Evolutionary conservation across 2,113 vertebrate genomes (phyloP), one percentile per base, ranked within the genome.

Genomic region (Hippopotamus amphibius): DNA sequence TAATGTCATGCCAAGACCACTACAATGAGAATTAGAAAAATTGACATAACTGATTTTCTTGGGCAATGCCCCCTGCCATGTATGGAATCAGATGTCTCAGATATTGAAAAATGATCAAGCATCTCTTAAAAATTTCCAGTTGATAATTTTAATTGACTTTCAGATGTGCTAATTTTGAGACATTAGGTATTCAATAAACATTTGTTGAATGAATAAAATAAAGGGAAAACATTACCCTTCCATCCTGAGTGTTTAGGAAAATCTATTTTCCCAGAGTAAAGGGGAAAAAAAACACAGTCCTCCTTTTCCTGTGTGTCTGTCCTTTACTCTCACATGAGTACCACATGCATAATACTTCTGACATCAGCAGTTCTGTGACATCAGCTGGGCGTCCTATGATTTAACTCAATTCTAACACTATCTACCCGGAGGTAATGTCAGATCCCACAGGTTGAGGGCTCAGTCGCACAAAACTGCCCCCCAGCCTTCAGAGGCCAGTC

Each of bases 161-260:
- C 89, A 95, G 69, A 43, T 48, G 76, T 57, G 55, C 71, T 93
- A 76, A 92, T 97, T 98, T 98, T 92, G 87, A 98, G 50, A 55
- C 76, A 83, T 13, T 68, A 84, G 50, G 1, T 2, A 14, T 6
- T 88, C 57, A 2, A 28, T 48, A 72, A 55, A n/a, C 76, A 50
- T 57, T 33, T 59, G 30, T 26, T 21, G 7, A 68, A 86, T 69
- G 21, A 43, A 65, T 11, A 46, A 66, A 76, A 68, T 0, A 55
- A 41, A 48, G 50, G 41, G 53, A 59, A 37, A 63, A 46, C 69
- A 83, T 86, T 76, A 83, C 53, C 37, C 72, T 95, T 94, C 46
- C 77, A 33, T 84, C 50, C 50, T 85, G 88, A 80, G 88, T 79
- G 76, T 94, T 96, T 95, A 77, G 96, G 72, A 76, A 95, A 96